phyloP scores from a whole-genome alignment of 2,113 vertebrate genomes.

The Hylia prasina region DNA sequence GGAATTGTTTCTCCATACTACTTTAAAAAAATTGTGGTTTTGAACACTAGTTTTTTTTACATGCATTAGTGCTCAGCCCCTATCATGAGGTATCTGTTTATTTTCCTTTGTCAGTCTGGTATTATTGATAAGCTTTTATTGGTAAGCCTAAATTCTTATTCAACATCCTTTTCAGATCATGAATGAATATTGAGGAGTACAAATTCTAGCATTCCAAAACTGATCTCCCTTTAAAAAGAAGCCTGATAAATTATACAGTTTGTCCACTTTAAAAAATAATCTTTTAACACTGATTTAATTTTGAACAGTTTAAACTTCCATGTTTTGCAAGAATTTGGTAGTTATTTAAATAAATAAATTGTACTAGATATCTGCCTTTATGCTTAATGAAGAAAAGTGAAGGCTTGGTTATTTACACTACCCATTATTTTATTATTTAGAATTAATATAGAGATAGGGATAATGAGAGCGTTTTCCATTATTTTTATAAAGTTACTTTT shows the following conservation, averaged over 20 bases:
- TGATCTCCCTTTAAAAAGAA: neutral
- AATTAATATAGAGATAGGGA: neutral
- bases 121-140: neutral
- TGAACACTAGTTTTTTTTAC: neutral
- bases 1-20: neutral
- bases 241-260: neutral
- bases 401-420: neutral
- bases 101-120: neutral
- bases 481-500: neutral
- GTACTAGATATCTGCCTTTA: neutral
- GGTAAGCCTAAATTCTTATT: neutral
- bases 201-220: neutral
- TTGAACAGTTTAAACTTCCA: neutral
- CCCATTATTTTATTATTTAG: neutral
- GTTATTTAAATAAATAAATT: neutral
- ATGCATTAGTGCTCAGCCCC: neutral
- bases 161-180: neutral
- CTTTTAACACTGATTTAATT: neutral
- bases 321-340: neutral
- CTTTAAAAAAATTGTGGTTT: neutral
- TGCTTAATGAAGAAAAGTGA: neutral
- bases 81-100: fast-evolving
- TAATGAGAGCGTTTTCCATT: neutral
- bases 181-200: neutral
- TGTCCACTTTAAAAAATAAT: neutral